These are phyloP conservation scores for Saxidomus purpurata DNA, from an alignment of 1,140 invertebrate genomes.

Conservation along the genomic window DNA sequence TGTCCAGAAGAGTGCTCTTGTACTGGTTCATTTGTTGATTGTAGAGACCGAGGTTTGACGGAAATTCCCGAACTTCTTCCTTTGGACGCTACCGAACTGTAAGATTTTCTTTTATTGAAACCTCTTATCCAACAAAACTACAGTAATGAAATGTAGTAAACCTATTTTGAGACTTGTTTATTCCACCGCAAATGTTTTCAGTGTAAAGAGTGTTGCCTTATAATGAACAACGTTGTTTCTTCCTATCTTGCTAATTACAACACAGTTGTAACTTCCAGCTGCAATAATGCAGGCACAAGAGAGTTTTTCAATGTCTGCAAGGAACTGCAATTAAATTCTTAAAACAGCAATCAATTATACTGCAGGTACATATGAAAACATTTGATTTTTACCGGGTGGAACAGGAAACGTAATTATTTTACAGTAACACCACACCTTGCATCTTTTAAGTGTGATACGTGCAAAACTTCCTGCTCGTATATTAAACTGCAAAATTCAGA, in stretches of 20 bases:
- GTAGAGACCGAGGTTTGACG: conserved; percentile 95
- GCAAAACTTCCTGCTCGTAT: neutral
- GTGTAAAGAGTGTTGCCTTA: too few relatives aligned
- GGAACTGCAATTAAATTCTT: neutral
- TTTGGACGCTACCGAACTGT: conserved; percentile 98
- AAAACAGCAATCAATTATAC: neutral
- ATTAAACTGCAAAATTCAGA: too few relatives aligned
- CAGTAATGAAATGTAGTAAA: too few relatives aligned
- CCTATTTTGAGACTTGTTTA: too few relatives aligned
- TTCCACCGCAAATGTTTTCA: too few relatives aligned
- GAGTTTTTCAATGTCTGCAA: neutral
- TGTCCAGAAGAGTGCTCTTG: conserved; percentile 98
- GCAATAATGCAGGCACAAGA: neutral
- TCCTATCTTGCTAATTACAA: too few relatives aligned
- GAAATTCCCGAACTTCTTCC: conserved; percentile 96
- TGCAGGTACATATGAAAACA: neutral
- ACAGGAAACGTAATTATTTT: neutral
- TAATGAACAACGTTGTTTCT: too few relatives aligned
- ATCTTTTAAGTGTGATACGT: neutral
- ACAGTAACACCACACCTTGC: neutral
- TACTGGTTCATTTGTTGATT: conserved; percentile 96
- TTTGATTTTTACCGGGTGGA: neutral
- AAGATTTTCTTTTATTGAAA: conserved; percentile 87
- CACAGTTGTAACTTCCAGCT: neutral
- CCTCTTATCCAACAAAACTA: too few relatives aligned